Conservation (phyloP, 1,140 invertebrate genomes). For the Zaprionus ghesquierei region DNA sequence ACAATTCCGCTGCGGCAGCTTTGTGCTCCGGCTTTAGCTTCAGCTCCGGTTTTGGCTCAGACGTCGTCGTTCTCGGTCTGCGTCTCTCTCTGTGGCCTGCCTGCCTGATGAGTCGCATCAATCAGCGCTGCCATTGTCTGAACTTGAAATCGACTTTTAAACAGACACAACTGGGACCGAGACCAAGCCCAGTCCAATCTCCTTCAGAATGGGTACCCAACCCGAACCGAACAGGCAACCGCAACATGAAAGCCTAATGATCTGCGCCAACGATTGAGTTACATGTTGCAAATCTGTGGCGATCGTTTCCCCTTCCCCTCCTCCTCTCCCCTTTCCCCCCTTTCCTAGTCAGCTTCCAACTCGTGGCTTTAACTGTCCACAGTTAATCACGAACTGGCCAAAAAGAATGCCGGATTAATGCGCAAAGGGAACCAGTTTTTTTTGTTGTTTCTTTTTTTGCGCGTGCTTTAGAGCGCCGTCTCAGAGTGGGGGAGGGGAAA, state of each 20-base stretch:
- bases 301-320: conserved; percentile 32
- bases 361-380: conserved; percentile 61
- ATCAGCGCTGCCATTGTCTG: conserved; percentile 72
- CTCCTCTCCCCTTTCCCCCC: not conserved
- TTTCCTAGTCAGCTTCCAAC: not conserved
- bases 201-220: not conserved
- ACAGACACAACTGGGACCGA: conserved; percentile 1
- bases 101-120: conserved; percentile 66
- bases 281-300: conserved; percentile 70
- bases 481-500: too few relatives aligned
- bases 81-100: not conserved
- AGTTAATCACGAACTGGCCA: conserved; percentile 73
- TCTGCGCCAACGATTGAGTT: conserved; percentile 76
- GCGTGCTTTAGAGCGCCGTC: conserved; percentile 62
- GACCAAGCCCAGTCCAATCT: not conserved
- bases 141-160: conserved; percentile 76
- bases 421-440: conserved; percentile 57
- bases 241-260: conserved; percentile 79
- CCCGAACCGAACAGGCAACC: conserved; percentile 26
- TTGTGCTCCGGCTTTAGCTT: too few relatives aligned
- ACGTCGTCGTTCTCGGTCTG: not conserved
- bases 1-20: conserved; percentile 30
- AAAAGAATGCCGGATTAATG: conserved; percentile 72
- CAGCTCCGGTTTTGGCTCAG: too few relatives aligned
- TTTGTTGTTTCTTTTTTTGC: conserved; percentile 2